phyloP scores from a whole-genome alignment of 2,888 invertebrate species.

The Mystacides longicornis region DNA sequence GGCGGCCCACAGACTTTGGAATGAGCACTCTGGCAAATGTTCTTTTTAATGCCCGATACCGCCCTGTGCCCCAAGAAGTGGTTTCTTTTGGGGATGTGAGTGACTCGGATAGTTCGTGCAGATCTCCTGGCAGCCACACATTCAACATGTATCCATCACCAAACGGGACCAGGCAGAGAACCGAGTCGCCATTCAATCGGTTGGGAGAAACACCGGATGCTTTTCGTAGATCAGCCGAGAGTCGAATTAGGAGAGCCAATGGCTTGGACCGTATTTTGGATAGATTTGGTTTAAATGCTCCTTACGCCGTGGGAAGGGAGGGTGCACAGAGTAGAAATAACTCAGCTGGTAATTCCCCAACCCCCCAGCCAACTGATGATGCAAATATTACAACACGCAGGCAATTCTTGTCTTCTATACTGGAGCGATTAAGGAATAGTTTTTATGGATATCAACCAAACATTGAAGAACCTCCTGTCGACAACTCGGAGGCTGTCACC shows the following conservation, averaged over 20 bases:
- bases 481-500: conserved; percentile 31
- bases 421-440: conserved; percentile 19
- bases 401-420: conserved; percentile 21
- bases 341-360: background rate
- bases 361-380: background rate
- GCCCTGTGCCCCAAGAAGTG: conserved; percentile 31
- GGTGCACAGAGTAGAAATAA: background rate
- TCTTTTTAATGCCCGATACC: conserved; percentile 39
- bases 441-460: conserved; percentile 25
- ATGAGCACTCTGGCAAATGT: conserved; percentile 37
- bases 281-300: conserved; percentile 29
- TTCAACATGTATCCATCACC: conserved; percentile 13
- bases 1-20: conserved; percentile 29
- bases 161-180: conserved; percentile 3
- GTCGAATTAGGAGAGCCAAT: conserved; percentile 21
- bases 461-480: conserved; percentile 36
- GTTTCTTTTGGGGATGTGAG: conserved; percentile 15
- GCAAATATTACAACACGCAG: conserved; percentile 9
- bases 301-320: conserved; percentile 22
- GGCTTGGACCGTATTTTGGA: conserved; percentile 32
- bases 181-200: conserved; percentile 14
- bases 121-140: conserved; percentile 23
- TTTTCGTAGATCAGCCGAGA: conserved; percentile 15
- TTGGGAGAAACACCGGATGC: conserved; percentile 18
- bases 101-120: conserved; percentile 23